Evolutionary conservation across 2,113 vertebrate genomes (phyloP).

Genomic region (Oncorhynchus mykiss): DNA sequence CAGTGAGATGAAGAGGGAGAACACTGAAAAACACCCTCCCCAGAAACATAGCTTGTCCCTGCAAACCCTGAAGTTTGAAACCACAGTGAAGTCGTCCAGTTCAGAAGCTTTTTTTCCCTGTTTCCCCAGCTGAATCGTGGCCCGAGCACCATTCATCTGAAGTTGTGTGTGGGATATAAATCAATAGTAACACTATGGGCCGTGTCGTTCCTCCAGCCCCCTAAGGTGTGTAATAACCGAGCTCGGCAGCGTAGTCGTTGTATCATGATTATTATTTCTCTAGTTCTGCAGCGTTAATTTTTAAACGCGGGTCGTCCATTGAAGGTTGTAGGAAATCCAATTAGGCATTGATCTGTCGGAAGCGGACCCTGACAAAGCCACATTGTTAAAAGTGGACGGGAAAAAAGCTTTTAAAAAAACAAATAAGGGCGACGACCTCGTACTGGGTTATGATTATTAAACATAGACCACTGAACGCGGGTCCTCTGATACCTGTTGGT

Average conservation of each 20-base stretch:
- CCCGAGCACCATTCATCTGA: too few species aligned
- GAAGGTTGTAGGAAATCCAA: constrained; percentile 12
- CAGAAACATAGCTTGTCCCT: too few species aligned
- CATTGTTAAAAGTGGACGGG: neutral
- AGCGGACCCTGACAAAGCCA: neutral
- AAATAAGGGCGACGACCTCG: neutral
- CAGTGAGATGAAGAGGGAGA: too few species aligned
- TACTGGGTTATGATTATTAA: neutral
- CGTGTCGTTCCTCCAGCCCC: too few species aligned
- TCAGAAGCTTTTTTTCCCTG: too few species aligned
- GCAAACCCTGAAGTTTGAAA: too few species aligned
- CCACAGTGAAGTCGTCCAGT: too few species aligned
- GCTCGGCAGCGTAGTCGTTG: neutral
- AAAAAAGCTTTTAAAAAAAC: constrained; percentile 9
- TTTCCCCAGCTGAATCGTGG: too few species aligned
- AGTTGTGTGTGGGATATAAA: too few species aligned
- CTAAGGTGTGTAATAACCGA: too few species aligned
- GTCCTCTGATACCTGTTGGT: neutral
- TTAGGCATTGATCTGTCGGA: constrained; percentile 9
- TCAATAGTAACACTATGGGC: too few species aligned
- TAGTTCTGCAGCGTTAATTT: neutral
- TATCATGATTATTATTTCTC: neutral
- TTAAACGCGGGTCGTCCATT: constrained; percentile 7
- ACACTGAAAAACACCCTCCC: too few species aligned
- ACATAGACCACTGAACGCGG: neutral